Conservation (phyloP, 2,113 vertebrate species). For the Lutjanus erythropterus region DNA sequence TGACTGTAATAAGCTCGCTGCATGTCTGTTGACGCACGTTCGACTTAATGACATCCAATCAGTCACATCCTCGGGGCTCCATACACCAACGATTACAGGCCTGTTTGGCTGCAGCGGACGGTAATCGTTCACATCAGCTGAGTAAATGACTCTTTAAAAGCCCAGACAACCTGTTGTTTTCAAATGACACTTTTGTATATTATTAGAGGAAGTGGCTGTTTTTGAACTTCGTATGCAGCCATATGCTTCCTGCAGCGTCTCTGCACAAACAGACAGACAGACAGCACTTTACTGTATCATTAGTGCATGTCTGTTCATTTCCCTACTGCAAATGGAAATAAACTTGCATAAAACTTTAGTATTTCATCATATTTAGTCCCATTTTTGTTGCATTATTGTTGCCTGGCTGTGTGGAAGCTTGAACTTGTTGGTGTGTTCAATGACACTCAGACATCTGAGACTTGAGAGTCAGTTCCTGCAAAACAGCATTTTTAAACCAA, state of each 20-base stretch:
- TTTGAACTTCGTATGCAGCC: not conserved
- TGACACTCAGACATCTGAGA: no score
- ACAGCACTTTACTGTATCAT: no score
- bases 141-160: conserved; percentile 47
- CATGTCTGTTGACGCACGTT: conserved; percentile 64
- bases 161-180: conserved; percentile 32
- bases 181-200: conserved; percentile 34
- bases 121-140: conserved; percentile 61
- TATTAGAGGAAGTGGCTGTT: conserved; percentile 22
- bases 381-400: no score
- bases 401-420: no score
- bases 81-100: conserved; percentile 67
- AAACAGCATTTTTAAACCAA: no score
- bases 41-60: conserved; percentile 70
- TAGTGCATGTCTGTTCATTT: not conserved
- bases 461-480: no score
- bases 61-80: conserved; percentile 58
- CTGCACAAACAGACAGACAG: not conserved
- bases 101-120: conserved; percentile 32
- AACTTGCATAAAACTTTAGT: not conserved
- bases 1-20: conserved; percentile 36
- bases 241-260: not conserved
- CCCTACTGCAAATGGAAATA: no score
- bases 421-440: no score
- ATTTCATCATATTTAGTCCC: not conserved